Conservation (phyloP, 2,113 vertebrate genomes). For the Laticauda colubrina region DNA sequence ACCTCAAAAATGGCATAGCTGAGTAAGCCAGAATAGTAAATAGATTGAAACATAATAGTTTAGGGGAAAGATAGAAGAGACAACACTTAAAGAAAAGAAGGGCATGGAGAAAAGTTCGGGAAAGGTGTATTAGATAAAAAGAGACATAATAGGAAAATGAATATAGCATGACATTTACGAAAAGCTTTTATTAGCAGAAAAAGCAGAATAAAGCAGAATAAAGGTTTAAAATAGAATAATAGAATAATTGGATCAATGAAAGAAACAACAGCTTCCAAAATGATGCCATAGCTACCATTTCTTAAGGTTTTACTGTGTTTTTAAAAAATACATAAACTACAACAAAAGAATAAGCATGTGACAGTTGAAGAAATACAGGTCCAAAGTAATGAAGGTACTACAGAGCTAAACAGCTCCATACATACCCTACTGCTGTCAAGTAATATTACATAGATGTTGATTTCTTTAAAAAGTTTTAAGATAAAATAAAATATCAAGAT, state of each 20-base stretch:
- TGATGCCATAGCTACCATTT: neutral
- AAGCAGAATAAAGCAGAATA: neutral
- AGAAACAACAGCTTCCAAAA: neutral
- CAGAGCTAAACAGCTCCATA: neutral
- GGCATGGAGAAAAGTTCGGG: neutral
- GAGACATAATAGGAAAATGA: neutral
- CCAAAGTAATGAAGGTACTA: neutral
- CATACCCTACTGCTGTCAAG: neutral
- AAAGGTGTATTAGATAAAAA: neutral
- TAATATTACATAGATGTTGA: neutral
- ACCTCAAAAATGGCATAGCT: neutral
- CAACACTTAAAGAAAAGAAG: neutral
- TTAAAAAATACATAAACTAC: neutral
- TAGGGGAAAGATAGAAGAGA: neutral
- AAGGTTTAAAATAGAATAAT: neutral
- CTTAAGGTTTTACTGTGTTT: neutral
- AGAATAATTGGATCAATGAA: neutral
- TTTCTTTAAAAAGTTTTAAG: neutral
- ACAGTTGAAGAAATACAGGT: neutral
- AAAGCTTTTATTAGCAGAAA: neutral
- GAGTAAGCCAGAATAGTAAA: neutral
- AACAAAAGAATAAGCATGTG: neutral
- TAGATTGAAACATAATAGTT: neutral
- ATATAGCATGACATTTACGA: neutral
- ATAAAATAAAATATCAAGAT: neutral